Conservation (phyloP, 1,140 invertebrate genomes). For the Drosophila dunni region DNA sequence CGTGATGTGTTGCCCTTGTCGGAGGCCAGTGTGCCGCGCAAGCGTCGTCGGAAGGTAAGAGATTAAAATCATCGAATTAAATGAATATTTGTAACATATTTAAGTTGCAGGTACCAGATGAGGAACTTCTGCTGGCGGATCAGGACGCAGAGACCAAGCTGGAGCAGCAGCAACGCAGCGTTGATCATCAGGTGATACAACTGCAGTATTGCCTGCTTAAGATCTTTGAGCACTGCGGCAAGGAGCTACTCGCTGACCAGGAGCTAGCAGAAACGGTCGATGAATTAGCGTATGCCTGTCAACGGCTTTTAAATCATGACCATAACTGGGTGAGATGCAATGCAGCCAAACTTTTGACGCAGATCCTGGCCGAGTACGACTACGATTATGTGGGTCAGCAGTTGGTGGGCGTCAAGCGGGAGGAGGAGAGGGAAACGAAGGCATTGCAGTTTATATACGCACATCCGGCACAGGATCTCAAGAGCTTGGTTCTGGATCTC, state of each 20-base stretch:
- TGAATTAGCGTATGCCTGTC: slow-evolving; percentile 90
- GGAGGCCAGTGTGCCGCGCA: slow-evolving; percentile 32
- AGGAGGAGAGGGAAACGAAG: slow-evolving; percentile 25
- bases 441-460: slow-evolving; percentile 87
- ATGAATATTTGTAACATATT: background rate
- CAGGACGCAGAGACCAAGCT: slow-evolving; percentile 58
- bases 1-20: slow-evolving; percentile 38
- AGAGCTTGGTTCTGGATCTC: slow-evolving; percentile 89
- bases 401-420: slow-evolving; percentile 57
- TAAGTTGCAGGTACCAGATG: background rate
- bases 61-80: background rate
- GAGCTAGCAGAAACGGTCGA: slow-evolving; percentile 85
- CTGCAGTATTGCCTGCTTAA: slow-evolving; percentile 86
- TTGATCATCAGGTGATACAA: slow-evolving; percentile 86
- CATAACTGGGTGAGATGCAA: slow-evolving; percentile 89
- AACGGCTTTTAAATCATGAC: slow-evolving; percentile 88
- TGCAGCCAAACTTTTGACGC: slow-evolving; percentile 90
- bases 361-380: slow-evolving; percentile 88
- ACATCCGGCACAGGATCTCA: slow-evolving; percentile 87
- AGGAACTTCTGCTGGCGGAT: slow-evolving; percentile 36
- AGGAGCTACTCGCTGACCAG: slow-evolving; percentile 83
- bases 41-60: slow-evolving; percentile 45
- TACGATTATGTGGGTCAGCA: slow-evolving; percentile 84
- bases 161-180: slow-evolving; percentile 85
- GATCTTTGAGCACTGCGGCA: slow-evolving; percentile 85